phyloP scores from a whole-genome alignment of 2,888 invertebrate species.

The Ophion slaviceki region DNA sequence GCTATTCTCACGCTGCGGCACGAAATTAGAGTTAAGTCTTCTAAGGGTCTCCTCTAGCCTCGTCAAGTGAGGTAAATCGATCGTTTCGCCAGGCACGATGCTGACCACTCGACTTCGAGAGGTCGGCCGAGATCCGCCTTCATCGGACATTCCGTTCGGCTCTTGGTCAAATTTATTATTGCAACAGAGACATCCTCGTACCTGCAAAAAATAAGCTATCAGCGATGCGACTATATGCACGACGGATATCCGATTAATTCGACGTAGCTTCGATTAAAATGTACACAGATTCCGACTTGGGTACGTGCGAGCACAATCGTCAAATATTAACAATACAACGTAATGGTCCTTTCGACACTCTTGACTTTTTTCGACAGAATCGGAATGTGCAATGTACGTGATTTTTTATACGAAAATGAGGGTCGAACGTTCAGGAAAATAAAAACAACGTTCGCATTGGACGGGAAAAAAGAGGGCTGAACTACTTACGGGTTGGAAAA shows the following conservation, averaged over 20 bases:
- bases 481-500: background rate
- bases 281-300: background rate
- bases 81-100: constrained; percentile 69
- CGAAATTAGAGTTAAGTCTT: constrained; percentile 74
- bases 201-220: constrained; percentile 28
- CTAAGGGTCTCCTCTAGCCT: constrained; percentile 75
- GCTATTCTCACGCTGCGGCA: constrained; percentile 71
- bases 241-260: background rate
- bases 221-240: background rate
- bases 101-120: constrained; percentile 73
- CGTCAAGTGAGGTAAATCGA: constrained; percentile 71
- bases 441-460: background rate
- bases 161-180: background rate
- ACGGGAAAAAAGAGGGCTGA: too few relatives aligned
- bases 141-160: constrained; percentile 77
- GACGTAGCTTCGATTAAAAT: background rate
- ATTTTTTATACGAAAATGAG: background rate
- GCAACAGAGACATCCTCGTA: constrained; percentile 28
- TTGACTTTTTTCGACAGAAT: background rate
- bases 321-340: background rate
- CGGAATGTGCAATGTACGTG: background rate
- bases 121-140: constrained; percentile 67
- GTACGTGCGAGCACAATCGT: too few relatives aligned
- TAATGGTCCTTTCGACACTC: background rate
- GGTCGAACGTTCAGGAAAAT: background rate